Evolutionary conservation across 2,797 vertebrate genomes (phyloP).

Genomic region (Pelobates cultripes): DNA sequence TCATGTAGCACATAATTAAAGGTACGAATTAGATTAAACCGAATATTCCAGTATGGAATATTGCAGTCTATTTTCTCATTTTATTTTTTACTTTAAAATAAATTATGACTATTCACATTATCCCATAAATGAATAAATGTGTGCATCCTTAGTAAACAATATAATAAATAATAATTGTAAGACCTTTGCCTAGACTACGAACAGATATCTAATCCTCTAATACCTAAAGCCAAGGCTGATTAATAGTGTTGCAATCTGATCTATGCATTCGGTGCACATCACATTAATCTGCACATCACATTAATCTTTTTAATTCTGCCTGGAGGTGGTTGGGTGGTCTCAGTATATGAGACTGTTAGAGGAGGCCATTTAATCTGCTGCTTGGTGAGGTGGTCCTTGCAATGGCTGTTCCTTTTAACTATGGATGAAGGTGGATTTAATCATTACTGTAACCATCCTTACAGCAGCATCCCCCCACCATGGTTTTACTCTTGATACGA

Average conservation of each 20-base stretch:
- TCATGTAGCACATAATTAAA: not conserved
- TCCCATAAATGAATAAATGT: no score
- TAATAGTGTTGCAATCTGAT: slow-evolving; percentile 8
- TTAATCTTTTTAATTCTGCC: slow-evolving; percentile 9
- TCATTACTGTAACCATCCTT: no score
- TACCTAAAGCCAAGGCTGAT: slow-evolving; percentile 16
- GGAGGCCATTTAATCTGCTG: not conserved
- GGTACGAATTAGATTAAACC: not conserved
- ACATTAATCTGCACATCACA: slow-evolving; percentile 24
- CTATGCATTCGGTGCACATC: not conserved
- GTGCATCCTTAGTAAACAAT: not conserved
- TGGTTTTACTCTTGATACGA: no score
- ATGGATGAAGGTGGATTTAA: not conserved
- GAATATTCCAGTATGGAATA: no score
- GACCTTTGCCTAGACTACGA: slow-evolving; percentile 17
- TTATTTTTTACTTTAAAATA: no score
- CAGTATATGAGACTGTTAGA: not conserved
- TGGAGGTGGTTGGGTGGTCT: not conserved
- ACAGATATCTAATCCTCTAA: slow-evolving; percentile 44
- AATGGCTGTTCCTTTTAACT: not conserved
- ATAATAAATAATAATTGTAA: not conserved
- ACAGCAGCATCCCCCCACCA: no score
- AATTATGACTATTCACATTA: no score
- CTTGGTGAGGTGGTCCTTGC: not conserved
- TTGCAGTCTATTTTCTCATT: no score